A percentile compares a stretch with the other conserved stretches of the same genome.
Conservation (phyloP, 2,797 vertebrate genomes). For the Cottoperca gobio region DNA sequence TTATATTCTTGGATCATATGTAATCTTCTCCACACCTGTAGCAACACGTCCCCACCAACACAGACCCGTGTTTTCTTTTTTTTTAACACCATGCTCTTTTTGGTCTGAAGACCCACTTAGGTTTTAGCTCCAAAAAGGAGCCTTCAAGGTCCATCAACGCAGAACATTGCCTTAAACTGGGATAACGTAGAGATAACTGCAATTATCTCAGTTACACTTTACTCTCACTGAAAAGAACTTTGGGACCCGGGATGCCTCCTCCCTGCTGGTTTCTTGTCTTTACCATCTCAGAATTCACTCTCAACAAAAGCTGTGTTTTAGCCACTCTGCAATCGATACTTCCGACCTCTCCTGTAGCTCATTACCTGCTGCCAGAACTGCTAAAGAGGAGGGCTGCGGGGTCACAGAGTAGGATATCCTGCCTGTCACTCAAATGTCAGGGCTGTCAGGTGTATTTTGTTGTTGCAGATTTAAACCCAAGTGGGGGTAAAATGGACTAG, state of each 20-base stretch:
- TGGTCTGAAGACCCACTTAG: slow-evolving; percentile 22
- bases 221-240: slow-evolving; percentile 11
- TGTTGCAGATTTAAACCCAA: slow-evolving; percentile 54
- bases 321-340: slow-evolving; percentile 61
- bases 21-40: slow-evolving; percentile 23
- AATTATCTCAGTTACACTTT: slow-evolving; percentile 44
- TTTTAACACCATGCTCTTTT: slow-evolving; percentile 11
- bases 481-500: slow-evolving; percentile 56
- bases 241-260: neutral
- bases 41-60: neutral
- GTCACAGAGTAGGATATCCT: slow-evolving; percentile 81
- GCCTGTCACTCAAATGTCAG: slow-evolving; percentile 81
- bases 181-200: slow-evolving; percentile 45
- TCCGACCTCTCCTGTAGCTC: slow-evolving; percentile 59
- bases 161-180: slow-evolving; percentile 33
- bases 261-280: slow-evolving; percentile 49
- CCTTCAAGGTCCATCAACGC: slow-evolving; percentile 26
- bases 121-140: slow-evolving; percentile 14
- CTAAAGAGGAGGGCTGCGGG: slow-evolving; percentile 68
- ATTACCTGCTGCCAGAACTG: slow-evolving; percentile 66
- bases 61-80: neutral
- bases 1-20: neutral
- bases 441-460: slow-evolving; percentile 71
- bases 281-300: slow-evolving; percentile 55
- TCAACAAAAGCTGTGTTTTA: slow-evolving; percentile 55